Conservation (phyloP, 2,113 vertebrate species). For the Actenoides lindsayi region DNA sequence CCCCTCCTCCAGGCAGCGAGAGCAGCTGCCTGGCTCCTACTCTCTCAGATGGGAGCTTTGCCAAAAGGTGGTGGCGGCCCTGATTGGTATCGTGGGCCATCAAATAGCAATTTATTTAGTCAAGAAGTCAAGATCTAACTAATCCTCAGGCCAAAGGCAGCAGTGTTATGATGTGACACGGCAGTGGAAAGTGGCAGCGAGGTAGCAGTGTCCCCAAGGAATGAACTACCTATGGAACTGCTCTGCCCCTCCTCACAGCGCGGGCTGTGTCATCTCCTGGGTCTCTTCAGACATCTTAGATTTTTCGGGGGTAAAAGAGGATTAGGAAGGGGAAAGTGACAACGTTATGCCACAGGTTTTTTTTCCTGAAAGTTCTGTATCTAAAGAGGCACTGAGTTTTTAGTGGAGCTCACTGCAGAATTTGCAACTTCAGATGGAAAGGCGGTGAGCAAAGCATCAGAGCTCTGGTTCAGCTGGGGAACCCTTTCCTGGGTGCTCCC, state of each 20-base stretch:
- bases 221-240: neutral
- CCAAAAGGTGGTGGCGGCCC: neutral
- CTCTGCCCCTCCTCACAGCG: neutral
- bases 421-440: neutral
- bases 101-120: neutral
- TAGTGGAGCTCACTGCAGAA: neutral
- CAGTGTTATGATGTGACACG: accelerated
- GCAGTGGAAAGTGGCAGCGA: neutral
- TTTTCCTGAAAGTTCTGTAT: neutral
- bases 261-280: neutral
- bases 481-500: neutral
- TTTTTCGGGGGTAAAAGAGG: neutral
- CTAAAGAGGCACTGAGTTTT: neutral
- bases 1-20: neutral
- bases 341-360: neutral
- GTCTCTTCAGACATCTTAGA: neutral
- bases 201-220: neutral
- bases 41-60: neutral
- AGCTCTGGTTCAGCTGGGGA: neutral
- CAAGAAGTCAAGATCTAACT: neutral
- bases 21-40: neutral
- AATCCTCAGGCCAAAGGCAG: neutral
- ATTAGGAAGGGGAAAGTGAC: neutral
- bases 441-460: accelerated
- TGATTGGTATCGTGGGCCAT: neutral